These are phyloP conservation scores for Agelaius tricolor DNA, from an alignment of 2,113 vertebrate genomes.

Conservation along the genomic window DNA sequence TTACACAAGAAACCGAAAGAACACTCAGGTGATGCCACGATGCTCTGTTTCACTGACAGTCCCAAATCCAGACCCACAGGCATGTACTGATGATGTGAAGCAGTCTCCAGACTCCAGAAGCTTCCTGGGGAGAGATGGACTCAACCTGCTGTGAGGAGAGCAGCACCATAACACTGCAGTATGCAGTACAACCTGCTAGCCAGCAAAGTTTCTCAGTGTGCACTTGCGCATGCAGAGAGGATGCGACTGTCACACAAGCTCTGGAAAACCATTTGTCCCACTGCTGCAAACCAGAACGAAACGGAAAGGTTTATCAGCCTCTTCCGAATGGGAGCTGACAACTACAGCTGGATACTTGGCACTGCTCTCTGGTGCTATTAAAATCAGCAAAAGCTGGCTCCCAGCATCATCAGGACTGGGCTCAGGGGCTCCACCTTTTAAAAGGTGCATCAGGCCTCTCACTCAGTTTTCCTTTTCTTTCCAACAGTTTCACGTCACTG, in stretches of 20 bases:
- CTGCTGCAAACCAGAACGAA: background rate
- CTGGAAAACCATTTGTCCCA: background rate
- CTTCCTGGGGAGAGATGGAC: rapidly evolving
- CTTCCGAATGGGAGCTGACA: background rate
- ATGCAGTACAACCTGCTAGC: background rate
- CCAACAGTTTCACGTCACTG: background rate
- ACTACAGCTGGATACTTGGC: slow-evolving; percentile 7
- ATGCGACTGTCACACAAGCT: background rate
- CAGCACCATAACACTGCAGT: rapidly evolving
- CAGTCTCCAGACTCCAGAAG: background rate
- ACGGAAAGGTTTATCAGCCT: background rate
- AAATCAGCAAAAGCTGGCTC: slow-evolving; percentile 6
- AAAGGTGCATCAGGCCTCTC: background rate
- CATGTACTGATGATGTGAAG: rapidly evolving
- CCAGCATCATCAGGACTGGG: background rate
- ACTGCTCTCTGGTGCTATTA: background rate
- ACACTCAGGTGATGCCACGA: background rate
- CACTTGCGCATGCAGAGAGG: background rate
- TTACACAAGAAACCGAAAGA: background rate
- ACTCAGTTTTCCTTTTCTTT: background rate
- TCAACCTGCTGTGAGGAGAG: background rate
- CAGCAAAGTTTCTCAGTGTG: background rate
- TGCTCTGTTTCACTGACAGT: background rate
- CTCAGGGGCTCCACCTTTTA: background rate
- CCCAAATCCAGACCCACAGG: background rate